These are phyloP conservation scores for Holothuria scabra DNA, from an alignment of 53 echinoderm and acorn worm species.

Conservation along the genomic window DNA sequence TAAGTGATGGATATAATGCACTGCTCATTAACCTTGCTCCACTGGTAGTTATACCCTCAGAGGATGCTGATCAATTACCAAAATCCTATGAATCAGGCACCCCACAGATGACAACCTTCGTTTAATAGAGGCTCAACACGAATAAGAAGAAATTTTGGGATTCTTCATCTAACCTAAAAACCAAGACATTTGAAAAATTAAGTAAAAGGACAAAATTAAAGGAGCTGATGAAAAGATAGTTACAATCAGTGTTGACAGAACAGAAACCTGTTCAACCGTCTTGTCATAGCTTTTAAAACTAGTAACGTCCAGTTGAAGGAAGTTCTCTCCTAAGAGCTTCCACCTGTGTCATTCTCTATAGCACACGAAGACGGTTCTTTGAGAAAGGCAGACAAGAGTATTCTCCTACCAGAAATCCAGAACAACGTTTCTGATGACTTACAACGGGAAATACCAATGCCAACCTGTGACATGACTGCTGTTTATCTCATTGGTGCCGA, in stretches of 20 bases:
- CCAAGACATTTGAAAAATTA: not conserved
- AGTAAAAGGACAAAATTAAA: constrained; percentile 1
- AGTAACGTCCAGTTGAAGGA: not conserved
- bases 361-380: not conserved
- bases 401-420: not conserved
- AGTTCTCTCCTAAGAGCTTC: not conserved
- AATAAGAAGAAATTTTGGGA: constrained; percentile 13
- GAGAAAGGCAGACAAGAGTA: not conserved
- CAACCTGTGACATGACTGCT: not conserved
- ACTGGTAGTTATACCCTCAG: not conserved
- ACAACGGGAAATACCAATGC: not conserved
- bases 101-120: constrained; percentile 1
- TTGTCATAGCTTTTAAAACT: not conserved
- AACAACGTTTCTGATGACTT: not conserved
- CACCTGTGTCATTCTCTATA: not conserved
- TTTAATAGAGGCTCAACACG: constrained; percentile 25
- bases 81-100: not conserved
- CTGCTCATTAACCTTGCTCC: constrained; percentile 16
- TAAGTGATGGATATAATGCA: not conserved
- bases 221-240: constrained; percentile 12
- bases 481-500: constrained; percentile 13
- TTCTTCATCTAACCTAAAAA: not conserved
- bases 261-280: constrained; percentile 4
- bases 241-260: not conserved
- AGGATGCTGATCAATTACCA: not conserved